Conservation (phyloP, 1,140 invertebrate species). For the Micrasema minimum region DNA sequence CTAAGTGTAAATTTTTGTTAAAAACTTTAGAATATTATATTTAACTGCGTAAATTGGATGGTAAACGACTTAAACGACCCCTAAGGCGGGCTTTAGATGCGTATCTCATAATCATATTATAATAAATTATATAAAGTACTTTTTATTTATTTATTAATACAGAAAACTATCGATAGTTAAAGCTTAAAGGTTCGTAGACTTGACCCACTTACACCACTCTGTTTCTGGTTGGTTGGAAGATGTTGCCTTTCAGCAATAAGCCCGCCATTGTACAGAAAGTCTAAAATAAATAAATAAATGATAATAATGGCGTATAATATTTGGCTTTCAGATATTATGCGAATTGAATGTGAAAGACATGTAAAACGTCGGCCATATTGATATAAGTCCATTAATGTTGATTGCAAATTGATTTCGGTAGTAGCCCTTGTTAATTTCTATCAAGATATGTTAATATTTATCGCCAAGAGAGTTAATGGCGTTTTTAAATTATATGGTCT, state of each 20-base stretch:
- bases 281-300: neutral
- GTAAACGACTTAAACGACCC: no score
- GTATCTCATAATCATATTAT: no score
- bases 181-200: neutral
- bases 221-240: no score
- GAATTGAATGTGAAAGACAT: neutral
- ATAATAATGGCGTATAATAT: neutral
- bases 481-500: neutral
- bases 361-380: neutral
- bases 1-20: no score
- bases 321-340: neutral
- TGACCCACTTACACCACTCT: no score
- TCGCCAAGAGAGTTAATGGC: neutral
- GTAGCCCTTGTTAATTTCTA: constrained; percentile 12
- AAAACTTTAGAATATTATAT: no score
- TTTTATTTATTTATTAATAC: neutral
- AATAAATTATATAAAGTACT: no score
- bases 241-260: no score
- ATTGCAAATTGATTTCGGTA: constrained; percentile 30
- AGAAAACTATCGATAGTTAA: neutral
- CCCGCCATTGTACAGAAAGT: no score
- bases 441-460: constrained; percentile 12
- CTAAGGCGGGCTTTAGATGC: no score
- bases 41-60: no score
- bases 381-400: constrained; percentile 9